Base-by-base conservation (phyloP, 2,888 invertebrate species). In the Napeogenes sylphis region DNA sequence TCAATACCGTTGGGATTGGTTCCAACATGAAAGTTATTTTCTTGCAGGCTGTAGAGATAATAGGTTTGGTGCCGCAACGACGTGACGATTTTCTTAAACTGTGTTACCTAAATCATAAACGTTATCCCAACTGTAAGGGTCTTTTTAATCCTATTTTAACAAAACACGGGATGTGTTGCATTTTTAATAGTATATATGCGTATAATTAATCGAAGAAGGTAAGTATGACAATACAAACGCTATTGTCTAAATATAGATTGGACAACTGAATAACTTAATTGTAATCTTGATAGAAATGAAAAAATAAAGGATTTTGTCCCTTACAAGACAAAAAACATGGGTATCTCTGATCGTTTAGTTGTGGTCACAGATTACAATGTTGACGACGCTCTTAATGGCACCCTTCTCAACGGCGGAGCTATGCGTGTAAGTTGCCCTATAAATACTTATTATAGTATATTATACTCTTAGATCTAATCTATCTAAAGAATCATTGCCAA, bases 91-190 rank as follows among this genome's bases (percentile, higher is more conserved):
- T 93, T 45, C 64, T 94, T 0, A 83, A 84, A 65, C 77, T 86
- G 4, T 94, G 94, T 70, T 76, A 80, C 1, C 91, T 91, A 72
- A 78, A 82, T 8, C 76, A 72, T 0, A 68, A 72, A 6, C 69
- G 76, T 4, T 74, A 74, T 55, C 71, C 83, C 10, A 78, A 90
- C 47, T 94, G 94, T 66, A 71, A 70, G 0, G 74, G 80, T 1
- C 75, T 93, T 0, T 93, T 94, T 74, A 78, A 80, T 45, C 80
- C 90, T 0, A 81, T 92, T 0, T 82, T 90, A 5, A 92, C 93
- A 0, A 79, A 77, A 47, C 83, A 84, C 32, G 94, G 93, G 0
- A 85, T 89, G 61, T 94, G 93, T 70, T 94, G 94, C 67, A 80
- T 90, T 0, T 93, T 93, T 69, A 94, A 94, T 73, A 84, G 73